Evolutionary conservation across 2,113 vertebrate genomes (phyloP).

Genomic region (Polyodon spathula): DNA sequence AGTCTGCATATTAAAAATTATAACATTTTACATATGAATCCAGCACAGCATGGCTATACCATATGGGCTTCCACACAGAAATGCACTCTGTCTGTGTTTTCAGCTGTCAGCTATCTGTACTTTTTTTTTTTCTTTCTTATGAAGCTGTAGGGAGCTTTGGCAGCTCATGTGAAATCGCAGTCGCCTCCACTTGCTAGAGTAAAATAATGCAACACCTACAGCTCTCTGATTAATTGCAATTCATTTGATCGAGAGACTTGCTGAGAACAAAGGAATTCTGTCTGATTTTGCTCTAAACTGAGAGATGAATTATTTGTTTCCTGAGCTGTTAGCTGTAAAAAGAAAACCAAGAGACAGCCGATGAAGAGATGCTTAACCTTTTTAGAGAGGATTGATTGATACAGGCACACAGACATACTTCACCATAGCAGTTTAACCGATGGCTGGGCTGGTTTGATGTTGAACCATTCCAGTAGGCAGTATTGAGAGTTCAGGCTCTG

Average conservation of each 20-base stretch:
- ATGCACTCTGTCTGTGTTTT: background rate
- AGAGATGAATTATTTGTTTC: constrained; percentile 12
- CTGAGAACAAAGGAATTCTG: constrained; percentile 13
- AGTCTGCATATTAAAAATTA: too few species aligned
- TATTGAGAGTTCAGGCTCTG: too few species aligned
- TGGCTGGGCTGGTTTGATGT: background rate
- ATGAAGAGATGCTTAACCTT: constrained; percentile 6
- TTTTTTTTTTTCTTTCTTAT: constrained; percentile 1
- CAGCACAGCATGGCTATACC: too few species aligned
- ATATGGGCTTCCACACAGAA: background rate
- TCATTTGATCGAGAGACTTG: constrained; percentile 2
- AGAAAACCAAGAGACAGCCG: background rate
- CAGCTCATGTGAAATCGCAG: background rate
- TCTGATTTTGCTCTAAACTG: constrained; percentile 7
- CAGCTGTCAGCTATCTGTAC: background rate
- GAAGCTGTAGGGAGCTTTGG: background rate
- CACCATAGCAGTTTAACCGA: background rate
- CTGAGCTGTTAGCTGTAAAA: background rate
- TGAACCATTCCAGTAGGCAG: too few species aligned
- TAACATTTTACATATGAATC: too few species aligned
- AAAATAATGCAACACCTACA: background rate
- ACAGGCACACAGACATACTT: background rate
- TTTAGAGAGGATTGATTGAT: background rate
- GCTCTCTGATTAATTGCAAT: constrained; percentile 7
- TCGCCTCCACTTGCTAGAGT: background rate